Base-by-base conservation (phyloP, 1,140 invertebrate genomes). In the Archivesica marissinica region DNA sequence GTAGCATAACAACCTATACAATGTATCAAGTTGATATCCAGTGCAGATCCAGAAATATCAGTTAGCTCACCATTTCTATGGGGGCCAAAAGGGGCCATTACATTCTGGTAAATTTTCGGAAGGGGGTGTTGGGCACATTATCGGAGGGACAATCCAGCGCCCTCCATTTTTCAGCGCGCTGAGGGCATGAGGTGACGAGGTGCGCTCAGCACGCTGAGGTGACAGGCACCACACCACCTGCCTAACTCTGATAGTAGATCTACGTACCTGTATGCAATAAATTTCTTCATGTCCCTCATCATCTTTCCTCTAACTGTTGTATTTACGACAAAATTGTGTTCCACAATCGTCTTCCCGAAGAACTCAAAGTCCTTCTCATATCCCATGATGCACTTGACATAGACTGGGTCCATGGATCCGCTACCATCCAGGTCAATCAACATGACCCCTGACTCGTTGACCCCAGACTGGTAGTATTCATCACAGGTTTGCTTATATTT, bases 381-480 rank as follows among this genome's bases (percentile, higher is more conserved):
- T 11, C 83, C 89, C 91, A 99, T 98, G 90, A 98, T 97, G 92
- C 98, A 99, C 88, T 97, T 96, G 0, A 98, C 97, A 89, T 98
- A 96, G 2, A 97, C 97, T 0, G 98, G 97, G 33, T 97, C 97
- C 90, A 98, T 97, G 75, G 96, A 96, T 0, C 98, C 98, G 92
- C 98, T 98, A 1, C 98, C 97, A 93, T 99, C 98, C 77, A 99
- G 98, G 90, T 99, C 98, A 83, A 98, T 94, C 77, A 94, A 97
- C 91, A 98, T 98, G 0, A 98, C 97, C 87, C 98, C 97, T 50
- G 97, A 97, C 89, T 97, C 96, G 0, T 96, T 97, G 89, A 97
- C 97, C 9, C 96, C 96, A 6, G 98, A 93, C 3, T 98, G 94
- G 15, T 97, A 97, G 59, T 99, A 92, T 91, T 98, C 97, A 94